Percentiles rank a stretch among this genome's conserved stretches.
Evolutionary conservation across 2,888 invertebrate genomes (phyloP).

Genomic region (Phasia obesa): DNA sequence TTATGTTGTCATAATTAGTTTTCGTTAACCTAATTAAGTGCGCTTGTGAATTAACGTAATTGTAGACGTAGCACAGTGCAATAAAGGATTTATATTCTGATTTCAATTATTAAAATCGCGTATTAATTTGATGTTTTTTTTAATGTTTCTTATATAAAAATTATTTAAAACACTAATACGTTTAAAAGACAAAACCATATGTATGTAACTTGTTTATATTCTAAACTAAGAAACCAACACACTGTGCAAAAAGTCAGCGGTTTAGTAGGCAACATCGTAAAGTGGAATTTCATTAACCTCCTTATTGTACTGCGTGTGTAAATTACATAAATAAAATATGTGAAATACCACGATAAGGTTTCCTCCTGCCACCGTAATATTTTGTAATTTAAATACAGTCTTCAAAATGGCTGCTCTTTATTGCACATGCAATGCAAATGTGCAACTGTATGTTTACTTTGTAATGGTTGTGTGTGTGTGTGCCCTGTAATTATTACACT

Average conservation of each 20-base stretch:
- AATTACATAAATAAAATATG: constrained; percentile 34
- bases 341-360: background rate
- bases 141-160: background rate
- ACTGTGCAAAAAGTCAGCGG: constrained; percentile 25
- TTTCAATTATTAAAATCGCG: background rate
- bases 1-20: constrained; percentile 21
- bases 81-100: background rate
- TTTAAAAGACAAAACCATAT: no score
- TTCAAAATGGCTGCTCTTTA: background rate
- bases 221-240: background rate
- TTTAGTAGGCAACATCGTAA: constrained; percentile 11
- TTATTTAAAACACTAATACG: no score
- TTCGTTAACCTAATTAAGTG: constrained; percentile 31
- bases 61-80: background rate
- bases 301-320: constrained; percentile 2
- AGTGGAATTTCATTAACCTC: constrained; percentile 39
- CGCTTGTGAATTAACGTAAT: background rate
- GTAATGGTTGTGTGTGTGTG: background rate
- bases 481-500: constrained; percentile 5
- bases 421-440: background rate
- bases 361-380: background rate
- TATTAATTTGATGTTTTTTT: background rate
- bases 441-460: background rate
- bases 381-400: constrained; percentile 9
- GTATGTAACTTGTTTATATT: no score